Base-by-base conservation (phyloP, 2,113 vertebrate species). In the Cyanistes caeruleus region DNA sequence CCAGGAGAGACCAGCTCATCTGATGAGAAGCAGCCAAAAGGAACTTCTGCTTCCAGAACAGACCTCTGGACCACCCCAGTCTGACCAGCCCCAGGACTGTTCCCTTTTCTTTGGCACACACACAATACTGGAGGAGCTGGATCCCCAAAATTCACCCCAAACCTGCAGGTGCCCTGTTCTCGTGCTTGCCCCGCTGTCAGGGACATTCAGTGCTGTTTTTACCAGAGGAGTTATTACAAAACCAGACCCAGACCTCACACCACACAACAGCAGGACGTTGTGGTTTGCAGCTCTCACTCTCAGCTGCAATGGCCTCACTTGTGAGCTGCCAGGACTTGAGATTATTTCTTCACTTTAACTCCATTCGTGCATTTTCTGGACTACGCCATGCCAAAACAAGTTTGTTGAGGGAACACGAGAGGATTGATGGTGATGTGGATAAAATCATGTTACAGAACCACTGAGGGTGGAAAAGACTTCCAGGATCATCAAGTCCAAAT, bases 131-230 rank as follows among this genome's bases (percentile, higher is more conserved):
- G 24, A 60, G 33, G 20, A 75, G 48, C 51, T 37, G 28, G 17
- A 53, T 20, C 17, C 46, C 41, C 41, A 35, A 13, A 10, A 19
- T 27, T 33, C 52, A 59, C n/a, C 44, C 35, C 15, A 33, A 62
- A 10, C 7, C 33, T 21, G 28, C 20, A 51, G 84, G 23, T 11
- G 13, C 72, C 31, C 51, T 5, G n/a, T 30, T 31, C 52, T 52
- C 5, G 1, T 35, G 15, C 43, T 30, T 33, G 25, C 15, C 59
- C 39, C 0, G 0, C 2, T 10, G 13, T 1, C 33, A 35, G 0
- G 5, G 16, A 41, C 35, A 12, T 2, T 28, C 43, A 41, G 48
- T 4, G 17, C 2, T 8, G 12, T 27, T 49, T 28, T 24, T 3
- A 10, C 13, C 22, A 39, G 25, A 33, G 18, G 5, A 25, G 5